Conservation (phyloP, 2,797 vertebrate species). For the Florisuga fusca region DNA sequence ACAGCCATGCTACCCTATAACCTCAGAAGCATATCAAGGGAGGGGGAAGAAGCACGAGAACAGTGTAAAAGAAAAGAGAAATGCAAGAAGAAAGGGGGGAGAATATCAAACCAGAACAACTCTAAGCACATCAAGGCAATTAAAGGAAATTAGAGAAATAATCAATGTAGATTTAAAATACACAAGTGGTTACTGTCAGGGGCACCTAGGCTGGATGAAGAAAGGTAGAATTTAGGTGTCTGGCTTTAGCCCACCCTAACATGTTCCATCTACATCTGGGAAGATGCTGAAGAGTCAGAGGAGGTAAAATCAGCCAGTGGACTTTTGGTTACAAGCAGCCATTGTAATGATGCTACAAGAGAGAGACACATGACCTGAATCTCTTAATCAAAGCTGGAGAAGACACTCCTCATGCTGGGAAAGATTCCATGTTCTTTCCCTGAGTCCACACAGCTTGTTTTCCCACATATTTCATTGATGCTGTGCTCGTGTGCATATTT, state of each 20-base stretch:
- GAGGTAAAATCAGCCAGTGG: neutral
- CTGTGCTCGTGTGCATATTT: neutral
- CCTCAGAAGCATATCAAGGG: neutral
- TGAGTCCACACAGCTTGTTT: neutral
- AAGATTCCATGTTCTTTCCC: accelerated
- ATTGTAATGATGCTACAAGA: neutral
- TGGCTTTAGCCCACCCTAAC: neutral
- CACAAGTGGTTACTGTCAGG: neutral
- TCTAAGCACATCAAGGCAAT: neutral
- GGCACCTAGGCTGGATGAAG: neutral
- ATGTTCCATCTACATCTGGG: neutral
- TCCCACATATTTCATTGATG: neutral
- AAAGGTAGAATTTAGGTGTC: neutral
- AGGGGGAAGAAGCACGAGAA: neutral
- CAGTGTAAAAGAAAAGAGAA: neutral
- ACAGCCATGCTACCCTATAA: neutral
- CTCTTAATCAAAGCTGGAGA: neutral
- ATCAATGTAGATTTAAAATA: neutral
- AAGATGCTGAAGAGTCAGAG: neutral
- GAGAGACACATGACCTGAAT: accelerated
- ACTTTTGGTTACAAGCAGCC: neutral
- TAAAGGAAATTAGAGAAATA: neutral
- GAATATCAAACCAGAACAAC: neutral
- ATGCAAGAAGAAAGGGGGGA: neutral
- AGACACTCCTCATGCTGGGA: neutral